Percentiles rank a stretch among this genome's conserved stretches.
Evolutionary conservation across 2,113 vertebrate genomes (phyloP).

Genomic region (Numenius arquata): DNA sequence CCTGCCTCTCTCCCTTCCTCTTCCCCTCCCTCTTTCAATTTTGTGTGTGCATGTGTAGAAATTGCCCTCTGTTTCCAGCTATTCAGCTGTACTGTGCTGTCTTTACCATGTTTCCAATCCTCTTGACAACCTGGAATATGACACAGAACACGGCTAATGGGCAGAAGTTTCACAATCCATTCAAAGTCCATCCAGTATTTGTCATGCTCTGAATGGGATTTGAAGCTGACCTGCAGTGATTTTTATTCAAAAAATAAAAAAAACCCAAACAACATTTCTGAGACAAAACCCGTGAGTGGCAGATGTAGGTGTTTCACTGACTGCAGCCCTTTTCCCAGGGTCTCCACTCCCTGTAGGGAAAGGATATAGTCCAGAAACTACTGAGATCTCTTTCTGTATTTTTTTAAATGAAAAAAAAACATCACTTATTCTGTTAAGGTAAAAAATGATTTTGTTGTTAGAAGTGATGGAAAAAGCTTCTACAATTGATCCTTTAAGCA

Average conservation of each 20-base stretch:
- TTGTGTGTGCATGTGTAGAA: background rate
- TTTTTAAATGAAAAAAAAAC: background rate
- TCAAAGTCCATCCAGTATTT: background rate
- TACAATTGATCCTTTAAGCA: background rate
- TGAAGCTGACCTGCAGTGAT: background rate
- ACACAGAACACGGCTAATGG: background rate
- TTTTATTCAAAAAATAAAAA: background rate
- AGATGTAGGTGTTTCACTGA: background rate
- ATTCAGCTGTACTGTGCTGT: background rate
- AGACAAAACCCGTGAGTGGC: background rate
- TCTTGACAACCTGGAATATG: background rate
- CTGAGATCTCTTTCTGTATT: background rate
- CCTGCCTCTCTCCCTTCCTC: background rate
- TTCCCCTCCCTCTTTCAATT: background rate
- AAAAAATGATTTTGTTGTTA: background rate
- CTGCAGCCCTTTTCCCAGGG: background rate
- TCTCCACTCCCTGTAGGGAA: background rate
- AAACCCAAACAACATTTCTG: background rate
- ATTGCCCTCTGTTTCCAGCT: background rate
- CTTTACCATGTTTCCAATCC: background rate
- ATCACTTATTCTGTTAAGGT: background rate
- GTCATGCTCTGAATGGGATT: background rate
- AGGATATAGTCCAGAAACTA: background rate
- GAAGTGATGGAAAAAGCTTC: background rate
- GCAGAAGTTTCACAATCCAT: background rate